Evolutionary conservation across 2,888 invertebrate genomes (phyloP).

Genomic region (Acleris laterana): DNA sequence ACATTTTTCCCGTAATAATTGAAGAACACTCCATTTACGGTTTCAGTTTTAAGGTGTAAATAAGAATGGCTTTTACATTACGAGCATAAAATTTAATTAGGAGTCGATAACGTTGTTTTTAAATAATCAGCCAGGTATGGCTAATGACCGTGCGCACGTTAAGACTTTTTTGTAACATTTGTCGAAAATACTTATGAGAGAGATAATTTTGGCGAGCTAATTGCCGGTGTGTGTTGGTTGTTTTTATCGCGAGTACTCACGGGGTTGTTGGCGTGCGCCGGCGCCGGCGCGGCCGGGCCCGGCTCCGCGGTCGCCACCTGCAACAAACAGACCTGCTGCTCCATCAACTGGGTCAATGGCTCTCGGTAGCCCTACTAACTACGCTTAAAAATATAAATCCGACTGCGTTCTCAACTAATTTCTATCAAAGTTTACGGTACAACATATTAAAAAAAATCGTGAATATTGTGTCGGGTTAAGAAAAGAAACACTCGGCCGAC

Average conservation of each 20-base stretch:
- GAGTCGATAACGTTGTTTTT: conserved; percentile 41
- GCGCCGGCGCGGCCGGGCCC: conserved; percentile 70
- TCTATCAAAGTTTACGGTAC: not conserved
- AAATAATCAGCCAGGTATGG: conserved; percentile 38
- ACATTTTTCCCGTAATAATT: conserved; percentile 50
- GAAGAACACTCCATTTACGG: conserved; percentile 42
- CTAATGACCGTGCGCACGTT: not conserved
- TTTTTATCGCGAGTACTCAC: conserved; percentile 53
- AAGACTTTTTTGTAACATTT: no score
- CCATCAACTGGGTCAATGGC: conserved; percentile 70
- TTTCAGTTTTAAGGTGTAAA: conserved; percentile 37
- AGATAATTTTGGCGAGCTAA: not conserved
- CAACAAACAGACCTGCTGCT: conserved; percentile 61
- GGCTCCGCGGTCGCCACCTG: conserved; percentile 75
- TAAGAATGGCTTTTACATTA: conserved; percentile 46
- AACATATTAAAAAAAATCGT: no score
- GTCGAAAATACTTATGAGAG: no score
- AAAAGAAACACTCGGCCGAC: no score
- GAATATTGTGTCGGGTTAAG: no score
- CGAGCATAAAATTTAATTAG: conserved; percentile 49
- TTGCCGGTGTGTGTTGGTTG: not conserved
- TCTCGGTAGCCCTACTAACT: conserved; percentile 45
- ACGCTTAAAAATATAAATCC: conserved; percentile 13
- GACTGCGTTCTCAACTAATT: not conserved
- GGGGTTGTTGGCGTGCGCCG: conserved; percentile 68